These are phyloP conservation scores for Oreotragus oreotragus DNA, from an alignment of 2,113 vertebrate species.

Conservation along the genomic window DNA sequence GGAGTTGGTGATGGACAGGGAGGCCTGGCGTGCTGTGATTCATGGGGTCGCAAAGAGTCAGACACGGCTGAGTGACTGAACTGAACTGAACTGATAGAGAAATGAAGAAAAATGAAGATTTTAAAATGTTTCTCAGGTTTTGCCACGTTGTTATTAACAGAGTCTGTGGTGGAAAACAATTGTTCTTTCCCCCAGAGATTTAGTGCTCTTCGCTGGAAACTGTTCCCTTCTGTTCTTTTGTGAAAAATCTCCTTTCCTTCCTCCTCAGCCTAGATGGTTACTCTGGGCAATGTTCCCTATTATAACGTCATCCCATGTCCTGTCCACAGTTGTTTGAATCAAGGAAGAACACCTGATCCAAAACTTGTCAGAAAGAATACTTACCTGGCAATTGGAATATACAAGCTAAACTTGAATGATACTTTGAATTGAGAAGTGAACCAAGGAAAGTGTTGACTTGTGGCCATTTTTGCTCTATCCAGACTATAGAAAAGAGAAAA, in stretches of 20 bases:
- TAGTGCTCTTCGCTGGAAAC: not conserved
- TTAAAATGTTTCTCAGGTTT: not conserved
- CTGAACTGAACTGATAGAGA: not conserved
- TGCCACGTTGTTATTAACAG: not conserved
- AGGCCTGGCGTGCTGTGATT: no score
- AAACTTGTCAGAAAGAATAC: not conserved
- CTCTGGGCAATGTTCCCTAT: accelerated
- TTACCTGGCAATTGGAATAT: not conserved
- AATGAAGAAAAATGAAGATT: not conserved
- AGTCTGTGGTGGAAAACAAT: not conserved
- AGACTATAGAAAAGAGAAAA: not conserved
- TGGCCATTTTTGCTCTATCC: not conserved
- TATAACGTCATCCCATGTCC: not conserved
- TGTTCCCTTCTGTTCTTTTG: accelerated
- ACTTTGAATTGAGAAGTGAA: not conserved
- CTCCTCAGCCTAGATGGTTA: not conserved
- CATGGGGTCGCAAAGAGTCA: no score
- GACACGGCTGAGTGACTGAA: no score
- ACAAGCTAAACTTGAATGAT: not conserved
- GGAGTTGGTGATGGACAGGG: no score
- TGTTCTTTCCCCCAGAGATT: not conserved
- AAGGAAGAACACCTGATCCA: not conserved
- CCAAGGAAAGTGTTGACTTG: not conserved
- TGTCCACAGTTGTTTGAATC: not conserved
- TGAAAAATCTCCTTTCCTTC: not conserved